Evolutionary conservation across 2,113 vertebrate genomes (phyloP).

Genomic region (Bombycilla garrulus): DNA sequence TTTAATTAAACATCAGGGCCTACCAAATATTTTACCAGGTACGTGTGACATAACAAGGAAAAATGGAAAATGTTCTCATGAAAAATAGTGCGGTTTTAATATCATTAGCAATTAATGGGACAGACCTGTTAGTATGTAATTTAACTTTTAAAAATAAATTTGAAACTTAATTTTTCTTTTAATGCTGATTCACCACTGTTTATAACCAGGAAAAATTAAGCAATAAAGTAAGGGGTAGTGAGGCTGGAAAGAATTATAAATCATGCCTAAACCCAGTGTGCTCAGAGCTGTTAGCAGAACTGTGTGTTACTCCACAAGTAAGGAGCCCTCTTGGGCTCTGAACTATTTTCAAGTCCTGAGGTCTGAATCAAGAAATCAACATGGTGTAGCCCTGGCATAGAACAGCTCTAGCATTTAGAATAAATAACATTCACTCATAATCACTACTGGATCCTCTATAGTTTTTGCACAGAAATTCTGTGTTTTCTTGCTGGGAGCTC

Average conservation of each 20-base stretch:
- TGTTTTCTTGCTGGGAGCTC: background rate
- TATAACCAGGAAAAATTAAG: background rate
- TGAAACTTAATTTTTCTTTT: background rate
- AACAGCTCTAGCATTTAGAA: background rate
- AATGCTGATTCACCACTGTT: background rate
- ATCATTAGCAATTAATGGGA: background rate
- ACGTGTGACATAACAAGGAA: background rate
- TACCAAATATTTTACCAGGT: background rate
- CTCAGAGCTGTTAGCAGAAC: background rate
- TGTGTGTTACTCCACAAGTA: background rate
- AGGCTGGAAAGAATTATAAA: background rate
- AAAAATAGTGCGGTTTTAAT: background rate
- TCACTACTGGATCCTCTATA: background rate
- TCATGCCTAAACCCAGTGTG: background rate
- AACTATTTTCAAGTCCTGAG: background rate
- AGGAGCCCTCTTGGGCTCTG: background rate
- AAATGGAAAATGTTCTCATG: background rate
- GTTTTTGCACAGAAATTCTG: background rate
- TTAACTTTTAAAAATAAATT: background rate
- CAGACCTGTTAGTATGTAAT: background rate
- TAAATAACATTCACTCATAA: background rate
- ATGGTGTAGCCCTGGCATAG: background rate
- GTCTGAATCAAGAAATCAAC: background rate
- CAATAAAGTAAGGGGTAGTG: background rate
- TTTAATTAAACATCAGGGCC: background rate